Conservation (phyloP, 1,140 invertebrate genomes). For the Tetramorium parvispinum region DNA sequence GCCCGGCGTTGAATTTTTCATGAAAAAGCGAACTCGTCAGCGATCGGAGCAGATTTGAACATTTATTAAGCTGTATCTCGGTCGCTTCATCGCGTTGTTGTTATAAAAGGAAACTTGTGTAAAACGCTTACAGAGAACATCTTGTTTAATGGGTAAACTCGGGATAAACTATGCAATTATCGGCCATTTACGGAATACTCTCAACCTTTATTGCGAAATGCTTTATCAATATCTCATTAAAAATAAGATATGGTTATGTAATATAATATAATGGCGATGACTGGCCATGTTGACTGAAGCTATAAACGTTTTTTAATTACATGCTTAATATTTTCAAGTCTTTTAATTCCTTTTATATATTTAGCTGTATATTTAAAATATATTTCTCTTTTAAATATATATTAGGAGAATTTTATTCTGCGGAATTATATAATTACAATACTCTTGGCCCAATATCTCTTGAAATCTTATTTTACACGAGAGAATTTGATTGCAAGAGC, state of each 20-base stretch:
- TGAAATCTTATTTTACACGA: background rate
- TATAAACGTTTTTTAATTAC: background rate
- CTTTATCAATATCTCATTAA: background rate
- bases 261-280: too few relatives aligned
- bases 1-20: background rate
- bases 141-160: background rate
- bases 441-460: background rate
- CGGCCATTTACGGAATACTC: background rate
- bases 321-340: background rate
- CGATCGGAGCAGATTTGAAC: background rate
- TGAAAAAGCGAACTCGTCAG: background rate
- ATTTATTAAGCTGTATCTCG: conserved; percentile 31
- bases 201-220: background rate
- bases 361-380: background rate
- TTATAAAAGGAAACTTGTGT: background rate
- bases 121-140: background rate
- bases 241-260: background rate
- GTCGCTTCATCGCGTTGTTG: background rate
- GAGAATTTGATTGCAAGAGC: background rate
- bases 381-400: background rate
- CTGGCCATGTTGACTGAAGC: background rate
- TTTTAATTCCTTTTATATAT: background rate
- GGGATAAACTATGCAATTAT: background rate
- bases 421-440: too few relatives aligned
- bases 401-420: background rate